phyloP scores from a whole-genome alignment of 2,888 invertebrate genomes.

The Odontomyia ornata region DNA sequence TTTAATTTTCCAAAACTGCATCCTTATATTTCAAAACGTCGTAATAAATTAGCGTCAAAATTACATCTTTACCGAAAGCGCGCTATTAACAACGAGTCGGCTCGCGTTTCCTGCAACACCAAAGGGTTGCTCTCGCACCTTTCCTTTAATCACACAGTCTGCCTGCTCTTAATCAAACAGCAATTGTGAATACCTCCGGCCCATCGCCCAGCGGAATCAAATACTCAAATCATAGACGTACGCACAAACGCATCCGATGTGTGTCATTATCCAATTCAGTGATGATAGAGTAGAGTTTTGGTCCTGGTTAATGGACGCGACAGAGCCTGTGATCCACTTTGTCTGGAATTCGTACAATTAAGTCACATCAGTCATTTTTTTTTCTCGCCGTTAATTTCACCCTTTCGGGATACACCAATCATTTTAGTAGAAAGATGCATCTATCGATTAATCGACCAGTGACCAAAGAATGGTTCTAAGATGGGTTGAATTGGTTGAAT shows the following conservation, averaged over 20 bases:
- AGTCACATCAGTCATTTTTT: constrained; percentile 43
- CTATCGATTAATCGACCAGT: no score
- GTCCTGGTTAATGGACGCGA: background rate
- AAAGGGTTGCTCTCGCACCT: constrained; percentile 8
- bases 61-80: no score
- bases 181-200: background rate
- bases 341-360: constrained; percentile 36
- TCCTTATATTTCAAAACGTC: no score
- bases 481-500: no score
- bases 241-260: background rate
- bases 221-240: constrained; percentile 16
- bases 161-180: background rate
- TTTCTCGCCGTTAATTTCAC: constrained; percentile 42
- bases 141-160: constrained; percentile 6
- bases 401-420: constrained; percentile 19
- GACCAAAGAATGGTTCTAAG: no score
- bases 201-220: background rate
- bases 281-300: constrained; percentile 22
- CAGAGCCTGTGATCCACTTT: background rate
- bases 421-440: no score
- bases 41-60: no score
- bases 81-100: no score
- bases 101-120: background rate
- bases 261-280: constrained; percentile 41
- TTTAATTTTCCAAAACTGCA: no score